Conservation (phyloP, 2,113 vertebrate genomes). For the Sebastes schlegelii region DNA sequence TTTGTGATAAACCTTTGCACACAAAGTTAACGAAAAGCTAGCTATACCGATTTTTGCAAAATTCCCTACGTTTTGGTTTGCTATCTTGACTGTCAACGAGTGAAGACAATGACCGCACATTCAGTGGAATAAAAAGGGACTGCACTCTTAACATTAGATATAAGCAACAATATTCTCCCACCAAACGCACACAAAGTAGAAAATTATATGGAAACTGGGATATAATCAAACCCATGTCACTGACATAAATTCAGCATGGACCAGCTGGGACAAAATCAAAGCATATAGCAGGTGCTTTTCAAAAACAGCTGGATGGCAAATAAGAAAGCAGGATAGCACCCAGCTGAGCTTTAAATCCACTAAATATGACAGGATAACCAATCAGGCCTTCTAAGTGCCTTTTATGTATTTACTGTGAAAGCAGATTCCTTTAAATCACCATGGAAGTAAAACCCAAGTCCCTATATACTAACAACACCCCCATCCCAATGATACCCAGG, state of each 20-base stretch:
- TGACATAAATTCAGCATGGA: slow-evolving; percentile 52
- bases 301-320: slow-evolving; percentile 60
- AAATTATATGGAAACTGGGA: slow-evolving; percentile 56
- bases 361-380: slow-evolving; percentile 56
- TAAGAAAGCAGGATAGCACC: slow-evolving; percentile 52
- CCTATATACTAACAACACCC: slow-evolving; percentile 44
- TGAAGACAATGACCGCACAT: slow-evolving; percentile 55
- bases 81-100: slow-evolving; percentile 50
- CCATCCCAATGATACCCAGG: slow-evolving; percentile 40
- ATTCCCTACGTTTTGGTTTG: slow-evolving; percentile 59
- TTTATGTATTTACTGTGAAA: slow-evolving; percentile 41
- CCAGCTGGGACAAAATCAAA: slow-evolving; percentile 39
- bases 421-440: slow-evolving; percentile 54
- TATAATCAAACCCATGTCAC: slow-evolving; percentile 54
- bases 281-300: slow-evolving; percentile 42
- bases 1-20: slow-evolving; percentile 34
- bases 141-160: slow-evolving; percentile 43
- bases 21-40: slow-evolving; percentile 65
- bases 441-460: slow-evolving; percentile 53
- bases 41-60: slow-evolving; percentile 65
- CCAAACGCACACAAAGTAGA: slow-evolving; percentile 55
- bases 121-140: slow-evolving; percentile 65
- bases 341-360: slow-evolving; percentile 48
- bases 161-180: slow-evolving; percentile 52
- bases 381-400: slow-evolving; percentile 58